phyloP scores from a whole-genome alignment of 2,797 vertebrate genomes.

The Morus bassanus region DNA sequence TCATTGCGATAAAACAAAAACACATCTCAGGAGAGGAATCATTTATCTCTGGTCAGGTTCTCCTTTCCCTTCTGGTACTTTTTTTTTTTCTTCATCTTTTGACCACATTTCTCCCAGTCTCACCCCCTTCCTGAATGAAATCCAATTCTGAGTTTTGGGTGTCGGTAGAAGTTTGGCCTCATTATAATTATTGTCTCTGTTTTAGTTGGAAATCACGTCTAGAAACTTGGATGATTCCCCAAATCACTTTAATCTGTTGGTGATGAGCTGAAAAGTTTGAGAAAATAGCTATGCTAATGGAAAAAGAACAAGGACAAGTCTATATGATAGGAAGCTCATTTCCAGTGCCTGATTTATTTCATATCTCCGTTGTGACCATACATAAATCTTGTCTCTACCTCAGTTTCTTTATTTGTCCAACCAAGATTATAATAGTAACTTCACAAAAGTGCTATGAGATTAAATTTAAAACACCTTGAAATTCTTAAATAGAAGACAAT shows the following conservation, averaged over 20 bases:
- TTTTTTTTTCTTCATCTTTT: constrained; percentile 55
- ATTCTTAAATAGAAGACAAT: constrained; percentile 58
- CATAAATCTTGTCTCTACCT: constrained; percentile 56
- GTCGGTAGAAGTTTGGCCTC: not conserved
- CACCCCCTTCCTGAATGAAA: not conserved
- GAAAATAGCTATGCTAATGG: constrained; percentile 50
- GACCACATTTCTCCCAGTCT: not conserved
- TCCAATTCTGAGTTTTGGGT: not conserved
- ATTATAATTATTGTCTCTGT: not conserved
- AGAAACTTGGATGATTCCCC: constrained; percentile 52
- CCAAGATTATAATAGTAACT: constrained; percentile 39
- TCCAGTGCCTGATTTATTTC: constrained; percentile 55
- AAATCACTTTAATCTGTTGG: constrained; percentile 59
- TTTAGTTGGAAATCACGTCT: constrained; percentile 41
- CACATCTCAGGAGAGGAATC: constrained; percentile 73
- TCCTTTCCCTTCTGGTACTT: constrained; percentile 42
- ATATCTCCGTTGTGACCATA: not conserved
- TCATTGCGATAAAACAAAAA: constrained; percentile 84
- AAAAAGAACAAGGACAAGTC: constrained; percentile 61
- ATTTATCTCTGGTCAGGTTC: constrained; percentile 53
- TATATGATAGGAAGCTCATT: constrained; percentile 58
- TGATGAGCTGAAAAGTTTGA: constrained; percentile 63
- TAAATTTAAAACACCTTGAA: constrained; percentile 62
- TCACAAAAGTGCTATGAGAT: constrained; percentile 29
- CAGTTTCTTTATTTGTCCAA: constrained; percentile 61